Evolutionary conservation across 2,113 vertebrate genomes (phyloP).

Genomic region (Embiotoca jacksoni): DNA sequence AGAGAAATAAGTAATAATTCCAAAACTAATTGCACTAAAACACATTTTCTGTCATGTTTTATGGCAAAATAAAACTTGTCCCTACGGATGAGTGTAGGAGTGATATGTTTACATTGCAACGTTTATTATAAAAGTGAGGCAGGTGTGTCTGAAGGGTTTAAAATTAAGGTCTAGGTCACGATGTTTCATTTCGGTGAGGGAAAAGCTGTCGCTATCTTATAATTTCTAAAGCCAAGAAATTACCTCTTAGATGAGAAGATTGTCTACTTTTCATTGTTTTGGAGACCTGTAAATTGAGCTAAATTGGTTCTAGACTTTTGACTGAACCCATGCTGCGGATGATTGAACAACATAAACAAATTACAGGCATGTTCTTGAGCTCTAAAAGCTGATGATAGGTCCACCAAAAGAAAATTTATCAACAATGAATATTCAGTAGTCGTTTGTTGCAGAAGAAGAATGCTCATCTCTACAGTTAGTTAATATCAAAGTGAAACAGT

Average conservation of each 20-base stretch:
- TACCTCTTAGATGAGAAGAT: not conserved
- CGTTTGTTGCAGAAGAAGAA: not conserved
- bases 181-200: not conserved
- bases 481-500: not conserved
- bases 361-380: not conserved
- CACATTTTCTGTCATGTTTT: not conserved
- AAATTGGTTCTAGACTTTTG: not conserved
- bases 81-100: not conserved
- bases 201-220: too few relatives aligned
- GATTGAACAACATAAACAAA: not conserved
- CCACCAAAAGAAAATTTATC: too few relatives aligned
- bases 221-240: not conserved
- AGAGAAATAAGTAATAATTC: not conserved
- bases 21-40: conserved; percentile 12
- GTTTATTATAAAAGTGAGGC: not conserved
- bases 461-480: not conserved
- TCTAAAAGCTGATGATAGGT: not conserved
- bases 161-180: not conserved
- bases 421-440: not conserved
- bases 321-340: too few relatives aligned
- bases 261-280: not conserved
- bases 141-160: not conserved
- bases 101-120: not conserved
- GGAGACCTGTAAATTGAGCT: not conserved
- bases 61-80: conserved; percentile 9